Conservation (phyloP, 1,140 invertebrate species). For the Mercenaria mercenaria region DNA sequence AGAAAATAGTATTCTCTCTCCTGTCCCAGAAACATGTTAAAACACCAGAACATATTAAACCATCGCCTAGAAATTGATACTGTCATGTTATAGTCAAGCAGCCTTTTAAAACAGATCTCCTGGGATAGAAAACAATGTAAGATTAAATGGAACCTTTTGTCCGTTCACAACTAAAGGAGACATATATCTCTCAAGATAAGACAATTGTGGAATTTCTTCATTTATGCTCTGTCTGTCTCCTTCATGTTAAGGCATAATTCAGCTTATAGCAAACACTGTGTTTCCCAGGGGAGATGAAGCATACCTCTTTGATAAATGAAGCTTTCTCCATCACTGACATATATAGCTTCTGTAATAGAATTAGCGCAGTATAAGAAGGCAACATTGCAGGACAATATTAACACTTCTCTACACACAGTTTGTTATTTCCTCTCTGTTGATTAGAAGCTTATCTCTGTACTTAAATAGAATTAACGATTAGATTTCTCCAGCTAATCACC, state of each 20-base stretch:
- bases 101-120: not conserved
- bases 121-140: not conserved
- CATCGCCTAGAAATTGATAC: not conserved
- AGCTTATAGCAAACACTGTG: not conserved
- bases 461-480: no score
- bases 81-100: not conserved
- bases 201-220: not conserved
- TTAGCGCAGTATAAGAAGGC: not conserved
- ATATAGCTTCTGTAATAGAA: conserved; percentile 39
- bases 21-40: no score
- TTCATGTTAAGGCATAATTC: not conserved
- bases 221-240: not conserved
- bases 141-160: not conserved
- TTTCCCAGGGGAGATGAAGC: not conserved
- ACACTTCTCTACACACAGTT: not conserved
- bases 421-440: not conserved
- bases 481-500: no score
- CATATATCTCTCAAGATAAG: not conserved
- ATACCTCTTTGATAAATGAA: conserved; percentile 34
- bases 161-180: not conserved
- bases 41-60: no score
- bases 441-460: no score
- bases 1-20: no score
- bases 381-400: not conserved
- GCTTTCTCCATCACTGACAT: not conserved